These are phyloP conservation scores for Herpailurus yagouaroundi DNA, from an alignment of 2,113 vertebrate species.

Conservation along the genomic window DNA sequence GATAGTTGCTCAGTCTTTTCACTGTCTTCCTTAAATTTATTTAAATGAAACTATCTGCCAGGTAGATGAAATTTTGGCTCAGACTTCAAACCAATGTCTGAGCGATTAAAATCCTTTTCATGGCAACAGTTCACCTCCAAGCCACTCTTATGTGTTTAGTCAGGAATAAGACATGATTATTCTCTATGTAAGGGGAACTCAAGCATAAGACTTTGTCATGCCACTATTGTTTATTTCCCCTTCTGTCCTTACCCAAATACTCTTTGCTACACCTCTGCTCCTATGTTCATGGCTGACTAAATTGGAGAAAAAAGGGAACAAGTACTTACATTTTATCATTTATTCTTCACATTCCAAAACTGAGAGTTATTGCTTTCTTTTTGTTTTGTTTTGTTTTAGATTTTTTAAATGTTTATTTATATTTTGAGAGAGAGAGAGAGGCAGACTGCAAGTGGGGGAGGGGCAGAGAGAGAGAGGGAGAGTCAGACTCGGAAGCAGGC, in stretches of 20 bases:
- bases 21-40: background rate
- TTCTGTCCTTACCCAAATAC: background rate
- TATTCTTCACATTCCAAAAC: background rate
- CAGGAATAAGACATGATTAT: background rate
- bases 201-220: background rate
- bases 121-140: background rate
- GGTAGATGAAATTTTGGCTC: background rate
- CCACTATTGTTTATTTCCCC: background rate
- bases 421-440: no score
- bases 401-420: no score
- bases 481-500: no score
- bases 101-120: background rate
- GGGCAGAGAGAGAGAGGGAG: no score
- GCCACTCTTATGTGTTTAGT: background rate
- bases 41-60: background rate
- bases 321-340: background rate
- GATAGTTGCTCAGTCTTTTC: background rate
- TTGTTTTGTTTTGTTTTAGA: background rate
- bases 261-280: background rate
- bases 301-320: background rate
- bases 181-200: background rate
- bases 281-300: background rate
- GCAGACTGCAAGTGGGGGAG: no score
- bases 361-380: background rate
- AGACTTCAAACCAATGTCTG: background rate